phyloP scores from a whole-genome alignment of 2,888 invertebrate genomes.

The Amblyjoppa proteus region DNA sequence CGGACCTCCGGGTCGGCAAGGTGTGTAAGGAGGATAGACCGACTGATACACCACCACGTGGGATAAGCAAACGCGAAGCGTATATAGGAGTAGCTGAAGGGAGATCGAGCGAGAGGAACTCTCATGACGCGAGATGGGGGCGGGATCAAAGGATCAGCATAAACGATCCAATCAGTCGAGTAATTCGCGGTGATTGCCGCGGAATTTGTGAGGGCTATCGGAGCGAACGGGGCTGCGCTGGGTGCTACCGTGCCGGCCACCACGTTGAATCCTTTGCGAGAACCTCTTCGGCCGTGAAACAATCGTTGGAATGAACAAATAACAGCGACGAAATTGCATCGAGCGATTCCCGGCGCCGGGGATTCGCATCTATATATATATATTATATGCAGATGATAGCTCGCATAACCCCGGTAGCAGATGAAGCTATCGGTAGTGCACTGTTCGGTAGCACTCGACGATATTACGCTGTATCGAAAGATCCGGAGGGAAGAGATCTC shows the following conservation, averaged over 20 bases:
- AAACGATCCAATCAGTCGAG: constrained; percentile 85
- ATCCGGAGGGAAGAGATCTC: constrained; percentile 30
- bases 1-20: constrained; percentile 68
- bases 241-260: constrained; percentile 79
- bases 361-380: constrained; percentile 11
- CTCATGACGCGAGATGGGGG: constrained; percentile 65
- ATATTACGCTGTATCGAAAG: constrained; percentile 49
- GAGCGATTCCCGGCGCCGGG: constrained; percentile 61
- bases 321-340: constrained; percentile 69
- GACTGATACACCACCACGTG: constrained; percentile 2
- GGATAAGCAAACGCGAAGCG: constrained; percentile 8
- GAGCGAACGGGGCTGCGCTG: constrained; percentile 55
- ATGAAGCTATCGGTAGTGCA: constrained; percentile 22
- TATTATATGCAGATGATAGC: not conserved
- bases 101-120: constrained; percentile 34
- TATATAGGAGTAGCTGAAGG: constrained; percentile 15
- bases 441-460: constrained; percentile 52
- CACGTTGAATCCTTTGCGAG: constrained; percentile 49
- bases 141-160: constrained; percentile 84
- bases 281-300: constrained; percentile 63
- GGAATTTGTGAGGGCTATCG: constrained; percentile 80
- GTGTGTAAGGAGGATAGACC: constrained; percentile 36
- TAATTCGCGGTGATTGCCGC: constrained; percentile 84
- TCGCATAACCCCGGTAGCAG: constrained; percentile 16
- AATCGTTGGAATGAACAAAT: constrained; percentile 70